Evolutionary conservation across 2,888 invertebrate genomes (phyloP).

Genomic region (Agelastica alni): DNA sequence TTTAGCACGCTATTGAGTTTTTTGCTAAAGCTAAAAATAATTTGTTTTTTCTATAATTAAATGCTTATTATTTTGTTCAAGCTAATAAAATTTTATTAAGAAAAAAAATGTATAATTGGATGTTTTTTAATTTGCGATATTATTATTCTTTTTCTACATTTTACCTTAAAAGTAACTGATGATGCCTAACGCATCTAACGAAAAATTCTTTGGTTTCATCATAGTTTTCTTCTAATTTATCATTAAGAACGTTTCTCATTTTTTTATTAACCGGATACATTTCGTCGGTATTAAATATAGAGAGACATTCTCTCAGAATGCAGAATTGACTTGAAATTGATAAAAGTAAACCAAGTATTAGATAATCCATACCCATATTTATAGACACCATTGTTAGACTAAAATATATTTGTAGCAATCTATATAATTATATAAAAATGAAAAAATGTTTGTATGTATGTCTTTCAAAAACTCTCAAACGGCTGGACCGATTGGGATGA

Average conservation of each 20-base stretch:
- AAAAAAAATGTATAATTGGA: background rate
- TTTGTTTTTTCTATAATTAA: background rate
- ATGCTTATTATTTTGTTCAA: background rate
- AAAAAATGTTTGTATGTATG: too few species aligned
- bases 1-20: background rate
- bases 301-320: slow-evolving; percentile 1
- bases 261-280: background rate
- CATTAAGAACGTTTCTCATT: background rate
- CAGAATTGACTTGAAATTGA: background rate
- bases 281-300: background rate
- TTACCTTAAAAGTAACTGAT: background rate
- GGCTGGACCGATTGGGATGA: too few species aligned
- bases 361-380: background rate
- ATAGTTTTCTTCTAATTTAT: background rate
- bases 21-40: background rate
- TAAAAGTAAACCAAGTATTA: background rate
- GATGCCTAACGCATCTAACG: background rate
- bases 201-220: background rate
- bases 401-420: too few species aligned
- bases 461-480: too few species aligned
- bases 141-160: background rate
- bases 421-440: too few species aligned
- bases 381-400: too few species aligned
- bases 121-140: background rate
- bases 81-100: background rate